These are phyloP conservation scores for Chroicocephalus ridibundus DNA, from an alignment of 2,113 vertebrate genomes.

Conservation along the genomic window DNA sequence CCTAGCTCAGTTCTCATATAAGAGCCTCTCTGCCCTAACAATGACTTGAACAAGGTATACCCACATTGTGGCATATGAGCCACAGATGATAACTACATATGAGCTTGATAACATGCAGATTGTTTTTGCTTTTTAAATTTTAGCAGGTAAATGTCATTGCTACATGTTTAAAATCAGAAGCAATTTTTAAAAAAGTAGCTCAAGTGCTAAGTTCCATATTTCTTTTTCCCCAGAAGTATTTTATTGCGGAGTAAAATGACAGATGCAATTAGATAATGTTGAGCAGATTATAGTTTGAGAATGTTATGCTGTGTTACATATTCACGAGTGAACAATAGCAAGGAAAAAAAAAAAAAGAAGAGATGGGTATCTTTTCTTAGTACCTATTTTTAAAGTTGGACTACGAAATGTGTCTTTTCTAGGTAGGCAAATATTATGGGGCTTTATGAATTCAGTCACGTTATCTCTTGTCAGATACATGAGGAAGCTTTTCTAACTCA, in stretches of 20 bases:
- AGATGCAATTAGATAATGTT: conserved; percentile 66
- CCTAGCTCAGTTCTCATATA: neutral
- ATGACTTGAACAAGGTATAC: neutral
- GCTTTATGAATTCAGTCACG: neutral
- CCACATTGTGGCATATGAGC: neutral
- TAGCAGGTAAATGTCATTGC: conserved; percentile 54
- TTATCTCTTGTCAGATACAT: neutral
- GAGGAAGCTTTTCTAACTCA: neutral
- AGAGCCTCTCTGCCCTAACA: neutral
- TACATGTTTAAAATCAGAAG: conserved; percentile 57
- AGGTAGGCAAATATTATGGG: conserved; percentile 22
- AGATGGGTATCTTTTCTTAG: neutral
- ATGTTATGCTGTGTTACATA: conserved; percentile 52
- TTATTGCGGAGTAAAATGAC: conserved; percentile 58
- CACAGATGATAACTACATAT: neutral
- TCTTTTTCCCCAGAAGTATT: conserved; percentile 56
- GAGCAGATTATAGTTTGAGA: conserved; percentile 55
- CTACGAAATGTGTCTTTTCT: conserved; percentile 24
- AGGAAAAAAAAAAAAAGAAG: neutral
- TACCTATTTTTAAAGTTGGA: conserved; percentile 38
- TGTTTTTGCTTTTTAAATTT: conserved; percentile 59
- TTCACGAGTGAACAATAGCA: conserved; percentile 54
- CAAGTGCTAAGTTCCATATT: conserved; percentile 47
- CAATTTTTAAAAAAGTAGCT: conserved; percentile 48
- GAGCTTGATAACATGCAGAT: conserved; percentile 46